Evolutionary conservation across 2,888 invertebrate genomes (phyloP).

Genomic region (Microplitis manilae): DNA sequence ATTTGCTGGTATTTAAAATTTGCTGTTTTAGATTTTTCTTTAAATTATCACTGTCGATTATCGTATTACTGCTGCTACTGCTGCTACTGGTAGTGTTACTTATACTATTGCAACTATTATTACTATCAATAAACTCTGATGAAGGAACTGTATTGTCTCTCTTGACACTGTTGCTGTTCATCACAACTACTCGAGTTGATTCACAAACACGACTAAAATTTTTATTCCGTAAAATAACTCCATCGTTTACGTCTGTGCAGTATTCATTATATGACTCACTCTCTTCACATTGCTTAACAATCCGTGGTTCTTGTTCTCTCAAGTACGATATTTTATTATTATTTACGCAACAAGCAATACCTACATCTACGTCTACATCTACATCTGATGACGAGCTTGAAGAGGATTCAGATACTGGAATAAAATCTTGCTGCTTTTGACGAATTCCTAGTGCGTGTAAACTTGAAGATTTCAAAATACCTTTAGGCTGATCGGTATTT

Average conservation of each 20-base stretch:
- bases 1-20: background rate
- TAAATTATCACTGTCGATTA: constrained; percentile 9
- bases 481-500: constrained; percentile 50
- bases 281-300: background rate
- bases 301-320: constrained; percentile 20
- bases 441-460: constrained; percentile 14
- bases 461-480: constrained; percentile 55
- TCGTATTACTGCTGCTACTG: background rate
- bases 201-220: constrained; percentile 10
- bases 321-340: constrained; percentile 4
- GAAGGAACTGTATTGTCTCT: constrained; percentile 41
- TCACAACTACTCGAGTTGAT: background rate
- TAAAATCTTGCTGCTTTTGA: constrained; percentile 2
- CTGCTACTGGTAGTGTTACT: constrained; percentile 22
- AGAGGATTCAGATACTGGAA: constrained; percentile 15
- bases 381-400: constrained; percentile 20
- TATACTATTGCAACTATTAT: constrained; percentile 30
- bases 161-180: background rate
- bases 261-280: constrained; percentile 33
- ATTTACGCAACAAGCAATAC: background rate
- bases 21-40: background rate
- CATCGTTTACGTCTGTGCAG: constrained; percentile 21
- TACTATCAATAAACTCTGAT: constrained; percentile 40
- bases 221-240: constrained; percentile 15
- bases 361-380: constrained; percentile 1